Conservation (phyloP, 2,888 invertebrate genomes). For the Drosophila pullipes region DNA sequence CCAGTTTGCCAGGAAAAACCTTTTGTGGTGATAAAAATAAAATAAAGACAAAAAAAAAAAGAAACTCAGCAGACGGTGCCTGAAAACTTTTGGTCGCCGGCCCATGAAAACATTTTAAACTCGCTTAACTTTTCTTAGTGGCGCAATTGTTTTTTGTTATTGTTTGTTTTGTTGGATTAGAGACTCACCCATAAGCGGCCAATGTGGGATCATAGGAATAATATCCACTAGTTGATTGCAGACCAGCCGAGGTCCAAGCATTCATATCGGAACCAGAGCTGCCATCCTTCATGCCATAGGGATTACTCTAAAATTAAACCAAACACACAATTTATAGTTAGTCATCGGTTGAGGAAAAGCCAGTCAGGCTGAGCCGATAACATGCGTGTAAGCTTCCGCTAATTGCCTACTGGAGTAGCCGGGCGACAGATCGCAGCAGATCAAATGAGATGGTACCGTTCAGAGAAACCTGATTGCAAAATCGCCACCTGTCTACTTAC, state of each 20-base stretch:
- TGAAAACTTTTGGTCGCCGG: constrained; percentile 62
- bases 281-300: constrained; percentile 94
- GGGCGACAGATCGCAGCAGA: constrained; percentile 20
- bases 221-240: constrained; percentile 95
- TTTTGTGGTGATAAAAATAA: constrained; percentile 47
- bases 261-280: constrained; percentile 94
- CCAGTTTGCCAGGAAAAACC: constrained; percentile 46
- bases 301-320: constrained; percentile 90
- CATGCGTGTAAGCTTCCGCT: constrained; percentile 56
- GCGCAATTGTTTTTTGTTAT: constrained; percentile 40
- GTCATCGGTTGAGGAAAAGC: constrained; percentile 13
- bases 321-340: constrained; percentile 8
- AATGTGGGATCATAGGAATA: constrained; percentile 96
- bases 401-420: constrained; percentile 47
- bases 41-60: constrained; percentile 15
- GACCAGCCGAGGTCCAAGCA: constrained; percentile 95
- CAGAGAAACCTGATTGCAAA: constrained; percentile 28
- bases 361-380: constrained; percentile 39
- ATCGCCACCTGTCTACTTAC: constrained; percentile 64
- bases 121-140: constrained; percentile 64
- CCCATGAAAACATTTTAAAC: constrained; percentile 68
- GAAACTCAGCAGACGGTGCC: constrained; percentile 65
- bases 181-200: constrained; percentile 95
- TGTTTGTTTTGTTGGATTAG: constrained; percentile 25
- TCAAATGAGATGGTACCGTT: constrained; percentile 4